Conservation (phyloP, 92 coral and sea anemone genomes). For the Epizoanthus illoricatus region DNA sequence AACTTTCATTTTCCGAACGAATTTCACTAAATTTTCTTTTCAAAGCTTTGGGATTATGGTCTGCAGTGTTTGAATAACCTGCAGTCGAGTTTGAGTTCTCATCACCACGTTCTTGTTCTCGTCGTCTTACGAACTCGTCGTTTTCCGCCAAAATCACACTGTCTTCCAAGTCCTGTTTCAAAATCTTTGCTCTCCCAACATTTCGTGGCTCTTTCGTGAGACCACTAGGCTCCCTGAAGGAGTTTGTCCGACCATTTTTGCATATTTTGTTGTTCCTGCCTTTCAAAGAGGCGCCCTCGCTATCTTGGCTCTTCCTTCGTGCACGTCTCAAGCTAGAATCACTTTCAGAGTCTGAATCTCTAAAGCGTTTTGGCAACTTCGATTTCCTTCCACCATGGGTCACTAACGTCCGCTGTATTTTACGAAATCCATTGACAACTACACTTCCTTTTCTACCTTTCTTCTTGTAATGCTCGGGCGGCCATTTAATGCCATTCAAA, state of each 20-base stretch:
- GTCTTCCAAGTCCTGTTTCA: conserved; percentile 41
- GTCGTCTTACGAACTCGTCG: conserved; percentile 21
- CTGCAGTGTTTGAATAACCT: conserved; percentile 32
- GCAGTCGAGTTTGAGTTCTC: conserved; percentile 39
- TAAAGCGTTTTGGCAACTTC: conserved; percentile 87
- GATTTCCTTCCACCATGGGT: conserved; percentile 92
- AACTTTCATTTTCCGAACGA: conserved; percentile 56
- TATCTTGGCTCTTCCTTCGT: conserved; percentile 42
- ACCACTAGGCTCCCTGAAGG: conserved; percentile 54
- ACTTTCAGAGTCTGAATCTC: conserved; percentile 91
- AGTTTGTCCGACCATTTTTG: conserved; percentile 78
- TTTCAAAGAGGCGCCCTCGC: conserved; percentile 62
- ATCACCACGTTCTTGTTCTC: conserved; percentile 21
- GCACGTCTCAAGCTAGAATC: conserved; percentile 60
- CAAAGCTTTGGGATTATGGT: conserved; percentile 20
- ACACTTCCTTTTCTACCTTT: conserved; percentile 60
- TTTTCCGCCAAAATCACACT: conserved; percentile 45
- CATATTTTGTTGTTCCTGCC: conserved; percentile 60
- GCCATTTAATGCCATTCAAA: conserved; percentile 98
- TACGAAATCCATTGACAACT: conserved; percentile 80
- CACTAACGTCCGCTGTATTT: conserved; percentile 63
- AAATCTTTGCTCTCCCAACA: conserved; percentile 5
- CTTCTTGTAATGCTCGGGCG: conserved; percentile 93
- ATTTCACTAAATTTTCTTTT: conserved; percentile 56
- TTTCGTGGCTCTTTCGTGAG: conserved; percentile 39